phyloP scores from a whole-genome alignment of 2,797 vertebrate genomes.

The Semotilus atromaculatus region DNA sequence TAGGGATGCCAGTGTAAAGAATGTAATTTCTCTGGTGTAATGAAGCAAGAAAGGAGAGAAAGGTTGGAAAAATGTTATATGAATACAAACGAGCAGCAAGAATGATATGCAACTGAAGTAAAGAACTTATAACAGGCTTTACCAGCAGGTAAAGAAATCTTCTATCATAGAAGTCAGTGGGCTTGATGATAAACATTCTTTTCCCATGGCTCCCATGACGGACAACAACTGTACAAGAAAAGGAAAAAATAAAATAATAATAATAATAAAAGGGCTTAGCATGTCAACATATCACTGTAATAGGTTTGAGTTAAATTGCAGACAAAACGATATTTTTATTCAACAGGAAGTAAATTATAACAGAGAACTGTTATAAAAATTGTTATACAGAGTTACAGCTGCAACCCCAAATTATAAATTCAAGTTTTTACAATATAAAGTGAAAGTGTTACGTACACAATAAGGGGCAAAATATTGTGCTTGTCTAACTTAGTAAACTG shows the following conservation, averaged over 20 bases:
- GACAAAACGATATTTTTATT: background rate
- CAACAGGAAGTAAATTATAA: background rate
- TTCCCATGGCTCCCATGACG: slow-evolving; percentile 87
- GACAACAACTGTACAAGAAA: slow-evolving; percentile 81
- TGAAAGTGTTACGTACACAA: background rate
- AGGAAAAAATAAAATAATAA: background rate
- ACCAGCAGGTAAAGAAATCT: slow-evolving; percentile 89
- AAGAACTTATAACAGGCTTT: slow-evolving; percentile 61
- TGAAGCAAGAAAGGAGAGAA: background rate
- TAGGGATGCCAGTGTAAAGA: slow-evolving; percentile 87
- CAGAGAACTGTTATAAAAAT: background rate
- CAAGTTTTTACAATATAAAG: background rate
- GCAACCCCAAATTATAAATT: background rate
- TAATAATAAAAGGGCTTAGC: background rate
- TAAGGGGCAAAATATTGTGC: background rate
- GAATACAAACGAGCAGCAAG: background rate
- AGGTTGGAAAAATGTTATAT: background rate
- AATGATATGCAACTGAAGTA: background rate
- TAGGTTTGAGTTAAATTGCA: background rate
- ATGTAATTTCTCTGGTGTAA: slow-evolving; percentile 83
- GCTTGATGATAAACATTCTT: slow-evolving; percentile 86
- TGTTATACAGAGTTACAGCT: background rate
- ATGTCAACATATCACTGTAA: background rate
- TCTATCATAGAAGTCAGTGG: slow-evolving; percentile 85
- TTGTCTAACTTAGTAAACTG: background rate